Percentiles rank a stretch among this genome's conserved stretches.
These are phyloP conservation scores for Antheraea assamensis DNA, from an alignment of 2,888 invertebrate genomes.

Conservation along the genomic window DNA sequence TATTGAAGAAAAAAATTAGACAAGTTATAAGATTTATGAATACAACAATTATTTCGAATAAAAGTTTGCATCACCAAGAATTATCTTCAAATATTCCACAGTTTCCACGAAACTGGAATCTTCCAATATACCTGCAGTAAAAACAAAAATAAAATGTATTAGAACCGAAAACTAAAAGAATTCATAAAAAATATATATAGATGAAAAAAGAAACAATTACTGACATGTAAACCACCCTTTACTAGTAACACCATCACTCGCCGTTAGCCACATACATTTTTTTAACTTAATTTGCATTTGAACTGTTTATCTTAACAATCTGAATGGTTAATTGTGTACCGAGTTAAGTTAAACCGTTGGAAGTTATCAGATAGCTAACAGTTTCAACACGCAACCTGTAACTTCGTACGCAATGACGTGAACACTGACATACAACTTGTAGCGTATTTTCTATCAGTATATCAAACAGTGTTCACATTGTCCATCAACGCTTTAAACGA, in stretches of 20 bases:
- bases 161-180: background rate
- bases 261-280: constrained; percentile 21
- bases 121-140: background rate
- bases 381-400: constrained; percentile 59
- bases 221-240: constrained; percentile 7
- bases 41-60: background rate
- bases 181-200: background rate
- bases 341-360: constrained; percentile 63
- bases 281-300: constrained; percentile 64
- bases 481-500: background rate
- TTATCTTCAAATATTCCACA: background rate
- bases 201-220: too few relatives aligned
- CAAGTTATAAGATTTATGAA: background rate
- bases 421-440: background rate
- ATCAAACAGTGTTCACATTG: background rate
- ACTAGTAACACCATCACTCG: constrained; percentile 19
- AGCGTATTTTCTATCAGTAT: background rate
- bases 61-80: background rate
- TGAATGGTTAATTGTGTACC: constrained; percentile 71
- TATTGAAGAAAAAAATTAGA: too few relatives aligned
- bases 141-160: background rate
- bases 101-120: background rate
- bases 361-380: constrained; percentile 65
- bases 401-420: constrained; percentile 17
- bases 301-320: constrained; percentile 60